Conservation (phyloP, 2,113 vertebrate species). For the Myotis lucifugus region DNA sequence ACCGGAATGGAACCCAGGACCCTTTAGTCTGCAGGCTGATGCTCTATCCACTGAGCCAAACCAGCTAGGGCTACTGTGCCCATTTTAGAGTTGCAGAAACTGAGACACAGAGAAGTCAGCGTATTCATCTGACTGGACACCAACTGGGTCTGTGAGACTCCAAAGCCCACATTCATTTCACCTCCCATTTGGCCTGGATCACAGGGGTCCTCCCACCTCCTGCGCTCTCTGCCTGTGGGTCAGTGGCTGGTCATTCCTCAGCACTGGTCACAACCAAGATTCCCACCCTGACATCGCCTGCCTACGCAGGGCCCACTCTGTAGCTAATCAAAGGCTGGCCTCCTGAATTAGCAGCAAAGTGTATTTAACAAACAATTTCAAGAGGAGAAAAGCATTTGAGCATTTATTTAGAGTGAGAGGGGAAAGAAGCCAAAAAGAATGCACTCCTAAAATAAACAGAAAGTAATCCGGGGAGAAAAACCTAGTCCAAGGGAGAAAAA, state of each 20-base stretch:
- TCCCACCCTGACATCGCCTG: not conserved
- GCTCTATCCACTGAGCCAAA: no score
- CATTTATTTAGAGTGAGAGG: conserved; percentile 6
- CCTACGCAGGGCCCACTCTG: not conserved
- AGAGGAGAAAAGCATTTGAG: conserved; percentile 56
- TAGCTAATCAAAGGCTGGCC: not conserved
- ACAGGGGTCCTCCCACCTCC: not conserved
- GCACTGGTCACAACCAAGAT: not conserved
- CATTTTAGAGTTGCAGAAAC: not conserved
- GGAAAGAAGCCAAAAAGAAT: not conserved
- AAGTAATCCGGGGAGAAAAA: conserved; percentile 10
- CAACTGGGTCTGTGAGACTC: not conserved
- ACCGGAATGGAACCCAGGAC: no score
- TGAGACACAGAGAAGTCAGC: not conserved
- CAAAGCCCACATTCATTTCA: not conserved
- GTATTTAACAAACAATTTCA: conserved; percentile 52
- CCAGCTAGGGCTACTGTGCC: no score
- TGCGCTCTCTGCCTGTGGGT: not conserved
- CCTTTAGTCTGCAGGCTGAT: no score
- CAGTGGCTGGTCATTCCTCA: not conserved
- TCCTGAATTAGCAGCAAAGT: conserved; percentile 49
- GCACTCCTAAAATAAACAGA: conserved; percentile 57
- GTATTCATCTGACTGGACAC: not conserved
- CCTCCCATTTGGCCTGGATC: not conserved
- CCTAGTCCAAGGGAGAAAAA: not conserved